Conservation (phyloP, 2,888 invertebrate species). For the Drosophila subquinaria region DNA sequence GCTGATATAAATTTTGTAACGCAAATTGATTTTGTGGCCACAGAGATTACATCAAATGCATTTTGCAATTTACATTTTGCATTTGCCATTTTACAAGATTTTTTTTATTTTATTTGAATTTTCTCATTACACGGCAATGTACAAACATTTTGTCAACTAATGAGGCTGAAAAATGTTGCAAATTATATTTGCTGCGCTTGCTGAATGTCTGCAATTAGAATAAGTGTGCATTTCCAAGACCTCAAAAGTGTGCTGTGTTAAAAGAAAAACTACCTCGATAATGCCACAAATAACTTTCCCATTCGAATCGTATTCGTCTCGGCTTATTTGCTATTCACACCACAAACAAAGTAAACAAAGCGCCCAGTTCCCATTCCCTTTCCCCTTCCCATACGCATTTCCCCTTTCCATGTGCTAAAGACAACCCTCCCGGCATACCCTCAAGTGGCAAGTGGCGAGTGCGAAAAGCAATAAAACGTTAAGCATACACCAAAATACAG, state of each 20-base stretch:
- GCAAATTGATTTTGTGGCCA: slow-evolving; percentile 80
- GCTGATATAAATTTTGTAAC: slow-evolving; percentile 61
- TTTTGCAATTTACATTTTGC: slow-evolving; percentile 65
- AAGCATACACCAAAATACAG: slow-evolving; percentile 50
- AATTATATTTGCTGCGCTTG: slow-evolving; percentile 62
- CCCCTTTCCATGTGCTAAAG: slow-evolving; percentile 26
- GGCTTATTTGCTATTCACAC: slow-evolving; percentile 79
- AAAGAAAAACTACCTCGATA: slow-evolving; percentile 5
- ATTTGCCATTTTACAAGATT: slow-evolving; percentile 31
- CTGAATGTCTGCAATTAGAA: slow-evolving; percentile 68
- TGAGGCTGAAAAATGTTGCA: slow-evolving; percentile 65
- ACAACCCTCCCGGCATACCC: slow-evolving; percentile 62
- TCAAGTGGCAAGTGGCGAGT: slow-evolving; percentile 64
- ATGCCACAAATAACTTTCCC: slow-evolving; percentile 26
- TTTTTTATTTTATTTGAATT: slow-evolving; percentile 47
- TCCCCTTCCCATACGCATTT: background rate
- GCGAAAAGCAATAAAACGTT: slow-evolving; percentile 77
- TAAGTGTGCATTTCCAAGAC: slow-evolving; percentile 27
- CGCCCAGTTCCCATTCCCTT: slow-evolving; percentile 16
- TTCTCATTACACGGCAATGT: slow-evolving; percentile 27
- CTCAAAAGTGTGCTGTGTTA: slow-evolving; percentile 35
- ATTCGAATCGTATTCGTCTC: slow-evolving; percentile 61
- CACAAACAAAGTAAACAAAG: slow-evolving; percentile 81
- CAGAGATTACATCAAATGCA: slow-evolving; percentile 76
- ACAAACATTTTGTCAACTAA: slow-evolving; percentile 57